Base-by-base conservation (phyloP, 2,113 vertebrate species). In the Condylura cristata region DNA sequence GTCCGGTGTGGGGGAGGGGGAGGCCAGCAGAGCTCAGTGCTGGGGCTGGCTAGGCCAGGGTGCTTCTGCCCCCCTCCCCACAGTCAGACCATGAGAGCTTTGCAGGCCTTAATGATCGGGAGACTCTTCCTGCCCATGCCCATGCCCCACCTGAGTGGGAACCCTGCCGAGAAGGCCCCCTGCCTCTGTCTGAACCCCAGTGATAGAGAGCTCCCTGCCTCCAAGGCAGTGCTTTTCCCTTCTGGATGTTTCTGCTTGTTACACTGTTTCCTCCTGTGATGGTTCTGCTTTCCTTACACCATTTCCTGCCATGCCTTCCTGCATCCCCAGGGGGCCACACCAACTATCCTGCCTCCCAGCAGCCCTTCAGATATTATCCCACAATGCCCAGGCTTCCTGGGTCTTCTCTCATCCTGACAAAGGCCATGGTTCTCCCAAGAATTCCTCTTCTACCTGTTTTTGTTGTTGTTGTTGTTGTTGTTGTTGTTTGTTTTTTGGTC, bases 31-130 rank as follows among this genome's bases (percentile, higher is more conserved):
- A 6, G 41, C 5, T 34, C 63, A 16, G 4, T 44, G 4, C 70
- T 74, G 28, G 51, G 44, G 4, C 2, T 20, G 68, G 65, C 6
- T 14, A 12, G 5, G 12, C 28, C 6, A 8, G 1, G 0, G 8
- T 13, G 32, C 39, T 17, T 28, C 56, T 4, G 12, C 53, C 1
- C 18, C 39, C 16, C 32, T 48, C 72, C 32, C 10, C 20, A 72
- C 6, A 32, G 30, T 16, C 1, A 30, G 39, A 51, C 5, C 34
- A 28, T 74, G 18, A 30, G 89, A 56, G 22, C n/a, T 37, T 4
- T 26, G 22, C 1, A 0, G 22, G 39, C 22, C 22, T 12, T 32
- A 6, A 18, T 20, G 3, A 41, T 32, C 10, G 51, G n/a, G 75
- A 6, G 20, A n/a, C 14, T 32, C 34, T 34, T 28, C 22, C 39